Base-by-base conservation (phyloP, 2,113 vertebrate genomes). In the Chrysemys picta region DNA sequence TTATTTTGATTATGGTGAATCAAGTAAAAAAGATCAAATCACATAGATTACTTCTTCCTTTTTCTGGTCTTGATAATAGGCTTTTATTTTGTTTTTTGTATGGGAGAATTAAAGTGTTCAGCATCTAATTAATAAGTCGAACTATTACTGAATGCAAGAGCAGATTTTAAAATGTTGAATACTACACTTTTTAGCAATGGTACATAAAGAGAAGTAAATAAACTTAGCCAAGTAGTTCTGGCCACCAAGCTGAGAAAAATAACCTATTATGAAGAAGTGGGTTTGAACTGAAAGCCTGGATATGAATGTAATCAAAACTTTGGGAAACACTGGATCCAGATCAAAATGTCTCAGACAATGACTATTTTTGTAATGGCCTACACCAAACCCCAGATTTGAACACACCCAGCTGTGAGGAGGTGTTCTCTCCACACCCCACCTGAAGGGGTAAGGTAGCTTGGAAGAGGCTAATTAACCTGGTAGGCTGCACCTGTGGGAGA, bases 361-460 rank as follows among this genome's bases (percentile, higher is more conserved):
- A 35, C 72, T 87, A 81, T 84, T 92, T 91, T 52, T 93, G 16
- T 89, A 86, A 89, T 69, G 42, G 57, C 35, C 29, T 69, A 50
- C 13, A 56, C 52, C 57, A 94, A 88, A 95, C 81, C 56, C 57
- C 57, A 25, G 65, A 21, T 84, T 50, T 93, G 88, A 95, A 92
- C 3, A 72, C 5, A 72, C 24, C 29, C 88, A 82, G 80, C 82
- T 79, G 88, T 59, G 57, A 59, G 29, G 57, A 59, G 25, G 57
- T 59, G 27, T 31, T 59, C 57, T 29, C 57, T 29, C 57, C 57
- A 59, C 10, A 29, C 57, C 57, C 10, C 57, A 29, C 27, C 57
- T 59, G 12, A 29, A 59, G 27, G 27, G 5, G 11, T 59, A 59
- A 59, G 57, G 27, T 59, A 29, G 11, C 27, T 59, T 59, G 27